Evolutionary conservation across 2,797 vertebrate genomes (phyloP).

Genomic region (Crocodylus rhombifer): DNA sequence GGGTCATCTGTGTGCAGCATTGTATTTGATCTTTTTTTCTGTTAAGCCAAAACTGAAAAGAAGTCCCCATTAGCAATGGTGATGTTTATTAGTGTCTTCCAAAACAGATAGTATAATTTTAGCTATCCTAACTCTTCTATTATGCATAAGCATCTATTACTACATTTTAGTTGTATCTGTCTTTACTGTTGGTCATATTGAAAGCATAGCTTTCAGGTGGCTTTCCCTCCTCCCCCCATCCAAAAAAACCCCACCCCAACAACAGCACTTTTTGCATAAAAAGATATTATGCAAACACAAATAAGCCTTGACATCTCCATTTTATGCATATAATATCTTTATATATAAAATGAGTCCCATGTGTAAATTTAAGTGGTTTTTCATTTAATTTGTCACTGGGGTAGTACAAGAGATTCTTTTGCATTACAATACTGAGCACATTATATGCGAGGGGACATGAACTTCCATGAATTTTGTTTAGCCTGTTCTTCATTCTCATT

Average conservation of each 20-base stretch:
- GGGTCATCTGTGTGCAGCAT: constrained; percentile 28
- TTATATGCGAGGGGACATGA: constrained; percentile 7
- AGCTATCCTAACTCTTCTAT: constrained; percentile 48
- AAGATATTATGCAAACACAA: constrained; percentile 29
- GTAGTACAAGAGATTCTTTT: constrained; percentile 1
- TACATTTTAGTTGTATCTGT: neutral
- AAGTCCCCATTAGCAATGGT: neutral
- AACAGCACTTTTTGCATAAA: constrained; percentile 23
- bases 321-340: constrained; percentile 25
- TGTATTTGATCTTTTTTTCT: constrained; percentile 51
- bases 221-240: neutral
- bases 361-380: constrained; percentile 28
- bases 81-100: constrained; percentile 43
- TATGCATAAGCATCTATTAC: constrained; percentile 56
- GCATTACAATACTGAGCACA: neutral
- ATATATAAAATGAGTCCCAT: neutral
- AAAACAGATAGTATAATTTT: constrained; percentile 39
- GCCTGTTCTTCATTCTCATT: constrained; percentile 45
- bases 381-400: constrained; percentile 8
- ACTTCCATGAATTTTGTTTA: constrained; percentile 43
- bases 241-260: neutral
- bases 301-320: constrained; percentile 51
- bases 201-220: neutral
- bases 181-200: constrained; percentile 9
- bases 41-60: constrained; percentile 44